Conservation (phyloP, 2,113 vertebrate species). For the Pontoporia blainvillei region DNA sequence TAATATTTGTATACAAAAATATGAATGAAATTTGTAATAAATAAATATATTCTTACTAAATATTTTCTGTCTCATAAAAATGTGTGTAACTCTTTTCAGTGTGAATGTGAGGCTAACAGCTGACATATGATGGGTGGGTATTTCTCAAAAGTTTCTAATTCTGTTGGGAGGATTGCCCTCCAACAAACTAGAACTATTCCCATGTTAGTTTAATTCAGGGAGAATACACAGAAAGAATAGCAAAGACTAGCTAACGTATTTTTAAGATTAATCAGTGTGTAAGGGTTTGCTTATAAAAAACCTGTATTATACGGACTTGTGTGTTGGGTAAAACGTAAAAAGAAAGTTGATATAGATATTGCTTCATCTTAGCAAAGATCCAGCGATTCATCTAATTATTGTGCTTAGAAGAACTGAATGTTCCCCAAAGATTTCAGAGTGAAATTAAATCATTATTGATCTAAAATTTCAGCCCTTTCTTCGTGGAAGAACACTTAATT, state of each 20-base stretch:
- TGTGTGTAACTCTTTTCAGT: neutral
- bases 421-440: slow-evolving; percentile 27
- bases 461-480: slow-evolving; percentile 13
- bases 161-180: neutral
- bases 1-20: neutral
- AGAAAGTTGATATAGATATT: slow-evolving; percentile 29
- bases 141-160: neutral
- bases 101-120: neutral
- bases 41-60: slow-evolving; percentile 30
- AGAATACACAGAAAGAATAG: neutral
- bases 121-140: neutral
- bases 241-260: slow-evolving; percentile 7
- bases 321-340: neutral
- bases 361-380: neutral
- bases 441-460: slow-evolving; percentile 41
- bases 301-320: slow-evolving; percentile 19
- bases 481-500: slow-evolving; percentile 36
- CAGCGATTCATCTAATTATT: slow-evolving; percentile 4
- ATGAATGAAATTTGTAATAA: neutral
- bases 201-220: neutral
- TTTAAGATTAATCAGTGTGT: slow-evolving; percentile 40
- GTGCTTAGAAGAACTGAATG: slow-evolving; percentile 46
- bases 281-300: slow-evolving; percentile 30
- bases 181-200: neutral
- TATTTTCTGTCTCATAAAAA: neutral